A percentile compares a stretch with the other conserved stretches of the same genome.
These are phyloP conservation scores for Luscinia megarhynchos DNA, from an alignment of 2,797 vertebrate genomes.

Conservation along the genomic window DNA sequence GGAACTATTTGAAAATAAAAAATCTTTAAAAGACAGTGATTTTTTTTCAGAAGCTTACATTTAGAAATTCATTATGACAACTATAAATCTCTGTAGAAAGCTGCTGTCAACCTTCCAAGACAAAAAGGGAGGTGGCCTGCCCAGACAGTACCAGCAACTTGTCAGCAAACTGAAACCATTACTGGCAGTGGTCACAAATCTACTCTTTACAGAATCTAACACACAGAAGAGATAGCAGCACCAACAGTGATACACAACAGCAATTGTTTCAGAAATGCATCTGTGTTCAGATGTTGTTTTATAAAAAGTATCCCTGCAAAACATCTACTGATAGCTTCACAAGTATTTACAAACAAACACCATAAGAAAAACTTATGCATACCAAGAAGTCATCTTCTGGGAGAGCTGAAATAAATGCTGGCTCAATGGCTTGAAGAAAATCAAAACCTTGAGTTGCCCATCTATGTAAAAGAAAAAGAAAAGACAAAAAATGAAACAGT, in stretches of 20 bases:
- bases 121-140: background rate
- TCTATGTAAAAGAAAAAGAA: constrained; percentile 73
- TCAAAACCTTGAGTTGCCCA: constrained; percentile 99
- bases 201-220: background rate
- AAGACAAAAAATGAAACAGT: background rate
- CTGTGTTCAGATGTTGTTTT: background rate
- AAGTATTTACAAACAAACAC: background rate
- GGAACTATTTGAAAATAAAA: background rate
- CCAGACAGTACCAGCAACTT: background rate
- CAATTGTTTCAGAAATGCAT: background rate
- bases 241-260: background rate
- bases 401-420: constrained; percentile 95
- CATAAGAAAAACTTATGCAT: constrained; percentile 50
- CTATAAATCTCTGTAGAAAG: background rate
- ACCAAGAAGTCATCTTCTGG: constrained; percentile 99
- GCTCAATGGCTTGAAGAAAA: constrained; percentile 98
- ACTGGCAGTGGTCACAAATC: background rate
- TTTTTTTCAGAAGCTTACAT: background rate
- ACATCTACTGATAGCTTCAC: background rate
- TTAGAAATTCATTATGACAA: background rate
- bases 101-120: background rate
- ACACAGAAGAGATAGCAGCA: background rate
- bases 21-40: background rate
- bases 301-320: background rate
- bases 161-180: background rate